These are phyloP conservation scores for Mus spretus DNA, from an alignment of 2,797 vertebrate species.

Conservation along the genomic window DNA sequence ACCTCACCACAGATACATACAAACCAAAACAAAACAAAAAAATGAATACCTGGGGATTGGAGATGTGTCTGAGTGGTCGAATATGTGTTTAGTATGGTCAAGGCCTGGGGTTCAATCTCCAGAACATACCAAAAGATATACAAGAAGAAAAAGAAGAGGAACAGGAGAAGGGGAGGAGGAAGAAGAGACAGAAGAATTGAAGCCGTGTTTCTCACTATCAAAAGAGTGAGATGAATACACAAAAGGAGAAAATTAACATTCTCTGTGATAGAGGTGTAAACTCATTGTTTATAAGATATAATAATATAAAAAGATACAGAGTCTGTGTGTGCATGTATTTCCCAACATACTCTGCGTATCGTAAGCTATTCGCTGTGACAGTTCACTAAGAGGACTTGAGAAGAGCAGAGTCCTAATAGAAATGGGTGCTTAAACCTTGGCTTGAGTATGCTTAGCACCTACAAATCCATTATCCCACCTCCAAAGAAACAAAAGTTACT, in stretches of 20 bases:
- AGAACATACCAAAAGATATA: neutral
- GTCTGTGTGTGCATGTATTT: neutral
- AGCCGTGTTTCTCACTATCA: neutral
- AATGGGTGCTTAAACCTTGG: neutral
- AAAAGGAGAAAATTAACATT: constrained; percentile 24
- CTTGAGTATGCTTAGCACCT: neutral
- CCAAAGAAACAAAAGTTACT: neutral
- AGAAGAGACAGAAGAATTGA: neutral
- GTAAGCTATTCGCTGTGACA: neutral
- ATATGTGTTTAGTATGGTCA: neutral
- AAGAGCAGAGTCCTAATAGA: neutral
- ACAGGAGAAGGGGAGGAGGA: neutral
- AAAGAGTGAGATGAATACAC: neutral
- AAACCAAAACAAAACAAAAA: neutral
- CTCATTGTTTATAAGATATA: neutral
- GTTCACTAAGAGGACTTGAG: neutral
- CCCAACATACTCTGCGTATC: neutral
- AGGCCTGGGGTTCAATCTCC: neutral
- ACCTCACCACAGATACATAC: neutral
- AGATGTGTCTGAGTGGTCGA: neutral
- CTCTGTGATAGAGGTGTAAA: neutral
- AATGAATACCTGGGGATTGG: neutral
- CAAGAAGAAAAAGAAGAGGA: neutral
- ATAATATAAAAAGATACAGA: neutral
- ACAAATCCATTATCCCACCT: neutral